phyloP scores from a whole-genome alignment of 2,888 invertebrate species.

The Drosophila merina region DNA sequence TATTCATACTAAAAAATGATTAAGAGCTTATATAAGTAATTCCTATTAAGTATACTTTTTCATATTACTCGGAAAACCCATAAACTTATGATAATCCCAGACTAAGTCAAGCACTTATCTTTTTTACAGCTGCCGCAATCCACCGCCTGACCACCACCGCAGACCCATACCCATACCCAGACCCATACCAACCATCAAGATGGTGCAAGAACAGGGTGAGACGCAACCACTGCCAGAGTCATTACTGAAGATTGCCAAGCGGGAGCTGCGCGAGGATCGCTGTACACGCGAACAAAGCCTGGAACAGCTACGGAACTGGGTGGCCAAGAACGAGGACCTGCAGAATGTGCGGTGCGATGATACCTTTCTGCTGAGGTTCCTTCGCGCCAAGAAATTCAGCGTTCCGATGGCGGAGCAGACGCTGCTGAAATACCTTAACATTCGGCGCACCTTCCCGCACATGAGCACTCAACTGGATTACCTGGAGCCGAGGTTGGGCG shows the following conservation, averaged over 20 bases:
- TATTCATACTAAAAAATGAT: not conserved
- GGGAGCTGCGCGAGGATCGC: slow-evolving; percentile 89
- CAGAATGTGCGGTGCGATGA: slow-evolving; percentile 89
- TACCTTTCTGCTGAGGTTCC: slow-evolving; percentile 89
- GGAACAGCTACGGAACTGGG: slow-evolving; percentile 88
- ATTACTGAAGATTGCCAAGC: slow-evolving; percentile 85
- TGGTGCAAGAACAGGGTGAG: slow-evolving; percentile 46
- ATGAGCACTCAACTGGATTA: slow-evolving; percentile 88
- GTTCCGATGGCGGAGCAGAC: slow-evolving; percentile 91
- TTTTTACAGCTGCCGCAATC: slow-evolving; percentile 14
- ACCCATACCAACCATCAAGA: slow-evolving; percentile 65
- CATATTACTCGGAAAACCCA: not conserved
- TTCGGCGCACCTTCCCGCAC: slow-evolving; percentile 88
- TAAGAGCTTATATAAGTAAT: not conserved
- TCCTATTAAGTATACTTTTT: not conserved
- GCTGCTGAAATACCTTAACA: slow-evolving; percentile 90
- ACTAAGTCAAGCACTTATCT: not conserved
- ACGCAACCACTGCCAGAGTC: slow-evolving; percentile 60
- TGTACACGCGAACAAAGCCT: slow-evolving; percentile 87
- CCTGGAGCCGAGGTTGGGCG: slow-evolving; percentile 86
- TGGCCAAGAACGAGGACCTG: slow-evolving; percentile 88
- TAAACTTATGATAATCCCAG: not conserved
- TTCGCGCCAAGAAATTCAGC: slow-evolving; percentile 91
- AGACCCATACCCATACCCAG: slow-evolving; percentile 18
- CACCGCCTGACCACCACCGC: slow-evolving; percentile 20